Evolutionary conservation across 64 coral and sea anemone species (phyloP).

Genomic region (Cladopsammia gracilis): DNA sequence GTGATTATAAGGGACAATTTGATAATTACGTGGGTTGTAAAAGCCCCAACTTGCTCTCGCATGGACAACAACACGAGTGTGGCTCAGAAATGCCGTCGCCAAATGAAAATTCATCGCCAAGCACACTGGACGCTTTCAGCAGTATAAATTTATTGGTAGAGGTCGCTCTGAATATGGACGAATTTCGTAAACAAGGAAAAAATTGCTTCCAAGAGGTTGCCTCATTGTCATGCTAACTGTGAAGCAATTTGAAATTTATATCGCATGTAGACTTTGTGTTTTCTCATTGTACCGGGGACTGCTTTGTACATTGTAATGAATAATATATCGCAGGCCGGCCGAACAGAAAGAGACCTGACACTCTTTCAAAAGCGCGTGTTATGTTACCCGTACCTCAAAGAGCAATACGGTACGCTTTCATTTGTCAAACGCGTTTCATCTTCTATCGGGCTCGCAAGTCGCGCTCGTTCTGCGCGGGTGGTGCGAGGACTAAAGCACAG

Average conservation of each 20-base stretch:
- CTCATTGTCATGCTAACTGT: constrained; percentile 96
- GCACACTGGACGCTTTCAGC: constrained; percentile 89
- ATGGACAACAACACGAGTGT: constrained; percentile 71
- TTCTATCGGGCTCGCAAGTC: neutral
- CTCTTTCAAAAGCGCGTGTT: constrained; percentile 46
- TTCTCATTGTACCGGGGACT: constrained; percentile 63
- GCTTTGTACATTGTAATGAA: constrained; percentile 98
- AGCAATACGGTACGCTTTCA: neutral
- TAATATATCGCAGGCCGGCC: constrained; percentile 82
- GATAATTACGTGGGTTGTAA: constrained; percentile 84
- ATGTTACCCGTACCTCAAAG: constrained; percentile 18
- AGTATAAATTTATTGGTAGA: constrained; percentile 97
- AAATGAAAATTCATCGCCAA: constrained; percentile 48
- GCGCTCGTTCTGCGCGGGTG: neutral
- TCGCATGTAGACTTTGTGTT: constrained; percentile 86
- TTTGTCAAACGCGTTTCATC: constrained; percentile 40
- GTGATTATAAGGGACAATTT: constrained; percentile 79
- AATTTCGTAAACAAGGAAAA: constrained; percentile 93
- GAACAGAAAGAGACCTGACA: constrained; percentile 55
- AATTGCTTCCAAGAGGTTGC: constrained; percentile 86
- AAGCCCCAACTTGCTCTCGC: constrained; percentile 55
- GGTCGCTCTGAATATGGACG: constrained; percentile 94
- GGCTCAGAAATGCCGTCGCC: constrained; percentile 50
- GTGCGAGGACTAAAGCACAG: constrained; percentile 26
- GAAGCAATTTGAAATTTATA: constrained; percentile 83